A percentile compares a stretch with the other conserved stretches of the same genome.
These are phyloP conservation scores for Strix aluco DNA, from an alignment of 2,113 vertebrate genomes.

Conservation along the genomic window DNA sequence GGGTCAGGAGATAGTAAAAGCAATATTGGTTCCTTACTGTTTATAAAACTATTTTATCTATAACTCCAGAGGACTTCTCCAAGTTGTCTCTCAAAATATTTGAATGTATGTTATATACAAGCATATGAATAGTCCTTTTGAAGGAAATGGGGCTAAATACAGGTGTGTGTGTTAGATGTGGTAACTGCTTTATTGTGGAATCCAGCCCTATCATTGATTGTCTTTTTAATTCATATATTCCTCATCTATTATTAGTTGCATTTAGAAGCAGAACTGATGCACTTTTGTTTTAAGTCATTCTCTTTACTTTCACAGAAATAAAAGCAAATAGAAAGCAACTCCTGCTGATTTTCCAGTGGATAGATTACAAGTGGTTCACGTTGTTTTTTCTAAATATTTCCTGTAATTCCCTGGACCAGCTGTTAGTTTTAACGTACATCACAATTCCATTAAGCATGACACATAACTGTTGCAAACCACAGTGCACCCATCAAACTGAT, in stretches of 20 bases:
- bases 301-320: neutral
- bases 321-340: neutral
- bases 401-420: neutral
- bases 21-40: neutral
- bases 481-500: neutral
- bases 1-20: neutral
- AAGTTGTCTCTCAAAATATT: neutral
- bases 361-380: neutral
- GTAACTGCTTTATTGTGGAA: neutral
- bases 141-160: neutral
- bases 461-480: neutral
- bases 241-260: neutral
- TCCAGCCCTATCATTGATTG: too few species aligned
- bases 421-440: neutral
- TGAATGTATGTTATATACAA: neutral
- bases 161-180: fast-evolving
- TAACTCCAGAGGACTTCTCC: neutral
- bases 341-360: slow-evolving; percentile 6
- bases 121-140: neutral
- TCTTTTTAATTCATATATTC: neutral
- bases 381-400: neutral
- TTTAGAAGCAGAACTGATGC: neutral
- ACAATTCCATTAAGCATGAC: slow-evolving; percentile 13
- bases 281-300: neutral
- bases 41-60: neutral